phyloP scores from a whole-genome alignment of 2,113 vertebrate species.

The Bucco capensis region DNA sequence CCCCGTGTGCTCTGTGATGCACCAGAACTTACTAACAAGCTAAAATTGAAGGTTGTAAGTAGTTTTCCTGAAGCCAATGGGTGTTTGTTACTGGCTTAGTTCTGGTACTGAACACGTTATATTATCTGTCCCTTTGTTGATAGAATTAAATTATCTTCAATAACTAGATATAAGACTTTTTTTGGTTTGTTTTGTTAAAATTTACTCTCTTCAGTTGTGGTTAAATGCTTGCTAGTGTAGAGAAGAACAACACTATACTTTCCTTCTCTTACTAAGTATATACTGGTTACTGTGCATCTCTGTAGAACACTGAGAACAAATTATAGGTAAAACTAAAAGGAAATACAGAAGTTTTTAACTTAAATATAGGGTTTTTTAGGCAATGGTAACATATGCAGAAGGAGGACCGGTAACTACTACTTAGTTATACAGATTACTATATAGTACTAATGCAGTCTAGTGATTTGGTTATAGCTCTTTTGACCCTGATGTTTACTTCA shows the following conservation, averaged over 20 bases:
- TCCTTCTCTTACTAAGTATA: not conserved
- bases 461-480: conserved; percentile 5
- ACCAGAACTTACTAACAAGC: not conserved
- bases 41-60: not conserved
- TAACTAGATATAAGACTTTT: not conserved
- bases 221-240: not conserved
- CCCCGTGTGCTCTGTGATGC: not conserved
- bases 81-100: not conserved
- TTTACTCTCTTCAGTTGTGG: not conserved
- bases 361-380: not conserved
- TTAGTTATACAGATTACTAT: not conserved
- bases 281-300: not conserved
- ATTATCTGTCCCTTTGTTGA: not conserved
- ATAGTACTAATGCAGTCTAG: not conserved
- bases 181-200: not conserved
- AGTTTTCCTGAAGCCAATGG: not conserved
- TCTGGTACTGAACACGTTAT: not conserved
- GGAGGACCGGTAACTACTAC: not conserved
- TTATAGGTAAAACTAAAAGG: not conserved
- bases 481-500: not conserved
- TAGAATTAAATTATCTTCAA: not conserved
- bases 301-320: not conserved
- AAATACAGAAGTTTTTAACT: not conserved
- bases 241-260: not conserved
- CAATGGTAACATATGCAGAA: not conserved